Evolutionary conservation across 1,140 invertebrate genomes (phyloP).

Genomic region (Pseudomyrmex flavicornis): DNA sequence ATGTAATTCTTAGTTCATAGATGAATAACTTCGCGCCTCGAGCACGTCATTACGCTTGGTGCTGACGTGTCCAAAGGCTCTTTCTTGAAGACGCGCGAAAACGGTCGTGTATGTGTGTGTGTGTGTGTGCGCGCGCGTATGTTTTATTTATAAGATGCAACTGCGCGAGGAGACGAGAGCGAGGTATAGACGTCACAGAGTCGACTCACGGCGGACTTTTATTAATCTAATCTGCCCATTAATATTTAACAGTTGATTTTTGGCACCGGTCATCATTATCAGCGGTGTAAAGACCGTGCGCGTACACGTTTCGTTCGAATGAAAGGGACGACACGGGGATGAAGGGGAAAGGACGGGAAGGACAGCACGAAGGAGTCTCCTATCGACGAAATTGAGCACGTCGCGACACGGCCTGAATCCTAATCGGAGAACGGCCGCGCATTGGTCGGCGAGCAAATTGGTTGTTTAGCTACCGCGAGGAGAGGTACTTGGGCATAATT

Average conservation of each 20-base stretch:
- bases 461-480: slow-evolving; percentile 67
- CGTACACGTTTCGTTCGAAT: slow-evolving; percentile 35
- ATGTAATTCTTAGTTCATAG: background rate
- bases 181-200: slow-evolving; percentile 28
- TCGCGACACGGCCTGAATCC: slow-evolving; percentile 73
- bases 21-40: background rate
- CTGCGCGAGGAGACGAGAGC: background rate
- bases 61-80: background rate
- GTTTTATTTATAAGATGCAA: slow-evolving; percentile 67
- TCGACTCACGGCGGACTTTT: slow-evolving; percentile 53
- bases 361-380: slow-evolving; percentile 1
- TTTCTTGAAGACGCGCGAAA: background rate
- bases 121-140: background rate
- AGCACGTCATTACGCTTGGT: background rate
- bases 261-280: slow-evolving; percentile 76
- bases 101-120: no score
- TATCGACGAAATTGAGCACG: slow-evolving; percentile 74
- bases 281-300: slow-evolving; percentile 67
- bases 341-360: background rate
- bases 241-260: slow-evolving; percentile 82
- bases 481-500: slow-evolving; percentile 64
- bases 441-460: slow-evolving; percentile 66
- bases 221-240: slow-evolving; percentile 80
- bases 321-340: slow-evolving; percentile 48
- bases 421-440: slow-evolving; percentile 68